Evolutionary conservation across 2,888 invertebrate genomes (phyloP).

Genomic region (Quadriops clusia): DNA sequence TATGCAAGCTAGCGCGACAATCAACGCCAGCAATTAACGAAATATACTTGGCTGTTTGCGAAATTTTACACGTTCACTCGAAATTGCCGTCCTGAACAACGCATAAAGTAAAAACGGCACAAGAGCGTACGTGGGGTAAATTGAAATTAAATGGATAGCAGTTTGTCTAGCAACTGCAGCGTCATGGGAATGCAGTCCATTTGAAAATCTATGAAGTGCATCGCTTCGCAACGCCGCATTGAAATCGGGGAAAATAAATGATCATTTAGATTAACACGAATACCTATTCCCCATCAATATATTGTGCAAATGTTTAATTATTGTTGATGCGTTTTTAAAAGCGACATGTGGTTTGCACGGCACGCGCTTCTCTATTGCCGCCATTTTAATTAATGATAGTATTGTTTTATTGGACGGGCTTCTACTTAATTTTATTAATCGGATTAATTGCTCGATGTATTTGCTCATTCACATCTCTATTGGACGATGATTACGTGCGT

Average conservation of each 20-base stretch:
- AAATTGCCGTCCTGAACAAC: slow-evolving; percentile 7
- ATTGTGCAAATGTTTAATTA: too few species aligned
- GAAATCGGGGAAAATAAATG: slow-evolving; percentile 21
- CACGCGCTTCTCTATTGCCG: too few species aligned
- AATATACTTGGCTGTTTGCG: slow-evolving; percentile 15
- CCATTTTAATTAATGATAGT: too few species aligned
- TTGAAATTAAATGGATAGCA: slow-evolving; percentile 11
- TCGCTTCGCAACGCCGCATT: slow-evolving; percentile 18
- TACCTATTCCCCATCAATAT: slow-evolving; percentile 10
- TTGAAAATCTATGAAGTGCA: slow-evolving; percentile 19
- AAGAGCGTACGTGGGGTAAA: slow-evolving; percentile 12
- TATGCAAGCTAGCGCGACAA: slow-evolving; percentile 17
- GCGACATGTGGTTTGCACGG: too few species aligned
- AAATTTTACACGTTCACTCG: slow-evolving; percentile 15
- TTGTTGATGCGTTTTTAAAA: too few species aligned
- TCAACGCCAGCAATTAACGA: slow-evolving; percentile 19
- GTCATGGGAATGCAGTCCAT: slow-evolving; percentile 24
- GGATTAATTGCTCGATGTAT: too few species aligned
- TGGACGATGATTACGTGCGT: too few species aligned
- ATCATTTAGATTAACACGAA: slow-evolving; percentile 21
- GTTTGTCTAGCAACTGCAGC: slow-evolving; percentile 18
- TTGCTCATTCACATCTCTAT: too few species aligned
- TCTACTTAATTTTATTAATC: too few species aligned
- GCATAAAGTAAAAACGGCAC: slow-evolving; percentile 7
- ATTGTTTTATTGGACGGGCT: too few species aligned